Evolutionary conservation across 2,113 vertebrate species (phyloP).

Genomic region (Corythaixoides concolor): DNA sequence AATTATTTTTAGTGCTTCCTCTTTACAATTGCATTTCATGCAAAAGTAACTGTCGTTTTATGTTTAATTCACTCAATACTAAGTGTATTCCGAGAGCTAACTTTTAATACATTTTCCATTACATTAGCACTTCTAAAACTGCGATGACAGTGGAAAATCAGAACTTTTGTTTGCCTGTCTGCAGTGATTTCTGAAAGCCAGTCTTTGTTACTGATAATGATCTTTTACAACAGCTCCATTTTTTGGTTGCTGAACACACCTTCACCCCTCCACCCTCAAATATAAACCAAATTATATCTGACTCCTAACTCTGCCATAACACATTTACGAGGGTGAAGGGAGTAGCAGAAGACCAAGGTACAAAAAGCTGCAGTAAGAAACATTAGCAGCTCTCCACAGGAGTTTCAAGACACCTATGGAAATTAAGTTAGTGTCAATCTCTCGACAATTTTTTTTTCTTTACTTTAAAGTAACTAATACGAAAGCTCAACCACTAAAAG

Average conservation of each 20-base stretch:
- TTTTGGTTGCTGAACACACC: not conserved
- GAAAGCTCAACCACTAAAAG: not conserved
- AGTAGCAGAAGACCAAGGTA: not conserved
- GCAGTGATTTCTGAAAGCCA: not conserved
- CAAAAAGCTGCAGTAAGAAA: not conserved
- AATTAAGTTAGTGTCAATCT: not conserved
- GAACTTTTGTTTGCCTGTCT: not conserved
- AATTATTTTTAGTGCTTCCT: not conserved
- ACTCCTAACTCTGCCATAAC: not conserved
- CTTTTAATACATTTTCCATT: not conserved
- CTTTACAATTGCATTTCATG: not conserved
- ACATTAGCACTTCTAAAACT: not conserved
- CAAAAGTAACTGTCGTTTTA: not conserved
- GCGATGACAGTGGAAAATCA: not conserved
- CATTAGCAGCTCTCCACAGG: not conserved
- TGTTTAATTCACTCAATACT: not conserved
- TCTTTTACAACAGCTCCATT: not conserved
- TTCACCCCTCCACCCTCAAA: not conserved
- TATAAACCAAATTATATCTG: not conserved
- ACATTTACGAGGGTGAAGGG: not conserved
- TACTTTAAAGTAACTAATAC: not conserved
- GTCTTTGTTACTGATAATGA: not conserved
- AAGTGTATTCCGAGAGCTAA: not conserved
- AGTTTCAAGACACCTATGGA: not conserved
- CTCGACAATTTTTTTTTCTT: not conserved